These are phyloP conservation scores for Callocephalon fimbriatum DNA, from an alignment of 2,113 vertebrate genomes.

Conservation along the genomic window DNA sequence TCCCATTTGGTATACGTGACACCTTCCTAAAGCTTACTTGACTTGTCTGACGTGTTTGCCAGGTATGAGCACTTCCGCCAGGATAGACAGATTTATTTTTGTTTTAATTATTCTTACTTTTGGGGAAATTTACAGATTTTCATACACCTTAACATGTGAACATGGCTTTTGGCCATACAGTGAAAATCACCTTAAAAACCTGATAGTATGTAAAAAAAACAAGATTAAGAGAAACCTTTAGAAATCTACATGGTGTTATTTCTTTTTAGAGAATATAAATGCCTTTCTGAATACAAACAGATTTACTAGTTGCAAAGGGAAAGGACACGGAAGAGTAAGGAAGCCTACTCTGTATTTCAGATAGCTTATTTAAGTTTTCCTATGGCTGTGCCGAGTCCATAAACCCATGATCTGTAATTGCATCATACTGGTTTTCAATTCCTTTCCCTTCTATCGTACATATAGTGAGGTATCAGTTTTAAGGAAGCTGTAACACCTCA, in stretches of 20 bases:
- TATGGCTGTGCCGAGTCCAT: neutral
- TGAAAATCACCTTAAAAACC: neutral
- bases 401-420: neutral
- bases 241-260: neutral
- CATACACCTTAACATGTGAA: neutral
- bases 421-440: neutral
- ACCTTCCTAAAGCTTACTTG: slow-evolving; percentile 24
- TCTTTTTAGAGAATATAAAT: neutral
- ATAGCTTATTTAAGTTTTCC: neutral
- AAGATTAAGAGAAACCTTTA: neutral
- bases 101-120: neutral
- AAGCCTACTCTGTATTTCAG: neutral
- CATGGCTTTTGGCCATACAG: neutral
- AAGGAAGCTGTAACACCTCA: neutral
- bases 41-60: slow-evolving; percentile 35
- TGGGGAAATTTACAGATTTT: neutral
- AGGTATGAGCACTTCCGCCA: neutral
- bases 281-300: neutral
- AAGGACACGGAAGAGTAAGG: neutral
- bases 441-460: neutral
- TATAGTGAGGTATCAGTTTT: neutral
- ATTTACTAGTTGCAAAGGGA: neutral
- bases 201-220: neutral
- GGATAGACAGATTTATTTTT: neutral
- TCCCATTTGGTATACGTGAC: slow-evolving; percentile 23